Base-by-base conservation (phyloP, 2,797 vertebrate genomes). In the Lagocephalus sceleratus region DNA sequence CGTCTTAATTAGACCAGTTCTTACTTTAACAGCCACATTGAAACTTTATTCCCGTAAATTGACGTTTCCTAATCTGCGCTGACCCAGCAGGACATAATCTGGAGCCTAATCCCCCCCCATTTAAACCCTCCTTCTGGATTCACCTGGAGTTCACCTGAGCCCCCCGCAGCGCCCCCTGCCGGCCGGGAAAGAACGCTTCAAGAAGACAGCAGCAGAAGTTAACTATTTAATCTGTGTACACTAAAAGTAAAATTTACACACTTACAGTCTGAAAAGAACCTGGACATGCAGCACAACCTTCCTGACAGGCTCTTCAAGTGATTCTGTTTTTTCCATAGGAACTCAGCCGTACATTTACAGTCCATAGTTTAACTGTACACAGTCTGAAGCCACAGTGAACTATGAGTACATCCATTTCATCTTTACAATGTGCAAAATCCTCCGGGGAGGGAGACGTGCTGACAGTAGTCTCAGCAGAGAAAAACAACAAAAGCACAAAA, bases 371-470 rank as follows among this genome's bases (percentile, higher is more conserved):
- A 91, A 91, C 94, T 94, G 92, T 94, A 93, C 93, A 96, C 93
- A 94, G 92, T 93, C 93, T 90, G 91, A 94, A 89, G 95, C 94
- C 94, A 95, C 94, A 94, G 94, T 92, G 92, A 94, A 93, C 93
- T 95, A 94, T 92, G 92, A 93, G 94, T 94, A 96, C 94, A 93
- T 90, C 88, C 87, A 88, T 80, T 83, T 88, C 91, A 91, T 93
- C 94, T 97, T 95, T 95, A 97, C 94, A 96, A 94, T 97, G 96
- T 98, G 96, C 96, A 98, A 98, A 95, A 94, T 93, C 92, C 92
- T 94, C 92, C 92, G 6, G 39, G 39, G 39, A 77, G 81, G 74
- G 82, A 82, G 47, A 89, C 83, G 79, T 83, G 87, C 89, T 44
- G 76, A 92, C 93, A 95, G 93, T 92, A 92, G 93, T 92, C 92